Evolutionary conservation across 2,888 invertebrate genomes (phyloP).

Genomic region (Gymnosoma rotundatum): DNA sequence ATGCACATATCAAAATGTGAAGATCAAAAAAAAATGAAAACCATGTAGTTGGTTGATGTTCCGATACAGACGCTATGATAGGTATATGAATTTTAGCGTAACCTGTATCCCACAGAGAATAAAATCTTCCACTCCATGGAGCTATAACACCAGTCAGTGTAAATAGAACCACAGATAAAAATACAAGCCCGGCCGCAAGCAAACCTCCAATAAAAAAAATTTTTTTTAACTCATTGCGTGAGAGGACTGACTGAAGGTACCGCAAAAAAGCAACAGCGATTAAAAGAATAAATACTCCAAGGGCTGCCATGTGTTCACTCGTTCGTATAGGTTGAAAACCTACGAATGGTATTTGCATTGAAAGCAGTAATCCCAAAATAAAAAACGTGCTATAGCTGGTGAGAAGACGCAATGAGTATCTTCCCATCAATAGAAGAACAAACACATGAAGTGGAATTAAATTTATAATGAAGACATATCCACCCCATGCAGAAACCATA

Average conservation of each 20-base stretch:
- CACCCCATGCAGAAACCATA: slow-evolving; percentile 99
- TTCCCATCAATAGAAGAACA: slow-evolving; percentile 95
- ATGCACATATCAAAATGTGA: slow-evolving; percentile 97
- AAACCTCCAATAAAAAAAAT: slow-evolving; percentile 91
- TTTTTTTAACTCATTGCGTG: slow-evolving; percentile 94
- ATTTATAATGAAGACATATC: slow-evolving; percentile 99
- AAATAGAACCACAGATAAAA: slow-evolving; percentile 92
- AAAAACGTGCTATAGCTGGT: slow-evolving; percentile 99
- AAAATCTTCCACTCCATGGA: slow-evolving; percentile 93
- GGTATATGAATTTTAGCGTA: slow-evolving; percentile 99
- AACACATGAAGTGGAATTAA: slow-evolving; percentile 99
- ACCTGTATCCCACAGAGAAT: slow-evolving; percentile 99
- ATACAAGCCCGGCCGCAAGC: slow-evolving; percentile 89
- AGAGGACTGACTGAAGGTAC: slow-evolving; percentile 93
- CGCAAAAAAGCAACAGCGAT: slow-evolving; percentile 94
- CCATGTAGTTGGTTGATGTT: slow-evolving; percentile 99
- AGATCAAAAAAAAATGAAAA: slow-evolving; percentile 99
- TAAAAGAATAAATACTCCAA: slow-evolving; percentile 96
- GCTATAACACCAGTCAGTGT: slow-evolving; percentile 97
- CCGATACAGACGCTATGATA: slow-evolving; percentile 99
- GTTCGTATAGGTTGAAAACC: slow-evolving; percentile 99
- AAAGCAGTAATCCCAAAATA: slow-evolving; percentile 95
- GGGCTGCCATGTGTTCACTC: slow-evolving; percentile 99
- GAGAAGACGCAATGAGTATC: slow-evolving; percentile 95
- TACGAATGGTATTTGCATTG: slow-evolving; percentile 98